A percentile compares a stretch with the other conserved stretches of the same genome.
phyloP scores from a whole-genome alignment of 2,113 vertebrate species.

The Ardeotis arabs region DNA sequence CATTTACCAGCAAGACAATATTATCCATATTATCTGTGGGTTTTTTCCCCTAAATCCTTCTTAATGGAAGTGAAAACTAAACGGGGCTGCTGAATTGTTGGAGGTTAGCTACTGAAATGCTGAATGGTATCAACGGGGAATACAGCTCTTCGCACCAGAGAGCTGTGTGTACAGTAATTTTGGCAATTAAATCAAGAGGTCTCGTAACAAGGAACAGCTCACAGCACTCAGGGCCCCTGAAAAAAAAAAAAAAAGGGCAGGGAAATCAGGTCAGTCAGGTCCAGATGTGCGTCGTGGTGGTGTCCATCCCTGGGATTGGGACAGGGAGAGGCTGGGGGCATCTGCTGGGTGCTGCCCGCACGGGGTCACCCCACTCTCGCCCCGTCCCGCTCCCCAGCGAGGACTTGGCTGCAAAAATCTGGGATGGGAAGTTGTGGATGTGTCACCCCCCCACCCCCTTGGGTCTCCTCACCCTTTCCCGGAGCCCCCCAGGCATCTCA shows the following conservation, averaged over 20 bases:
- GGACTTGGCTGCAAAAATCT: neutral
- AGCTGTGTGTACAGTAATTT: neutral
- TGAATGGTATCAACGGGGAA: neutral
- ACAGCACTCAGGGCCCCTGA: neutral
- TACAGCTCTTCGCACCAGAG: neutral
- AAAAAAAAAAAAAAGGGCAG: neutral
- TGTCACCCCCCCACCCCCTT: too few species aligned
- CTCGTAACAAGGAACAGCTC: neutral
- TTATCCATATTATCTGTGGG: fast-evolving
- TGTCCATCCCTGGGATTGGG: neutral
- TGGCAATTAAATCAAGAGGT: neutral
- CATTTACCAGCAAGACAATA: neutral
- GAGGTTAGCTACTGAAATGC: neutral
- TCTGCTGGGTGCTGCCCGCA: neutral
- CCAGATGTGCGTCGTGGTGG: neutral
- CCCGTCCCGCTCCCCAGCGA: neutral
- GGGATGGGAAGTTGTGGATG: neutral
- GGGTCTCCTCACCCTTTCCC: neutral
- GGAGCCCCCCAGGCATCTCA: neutral
- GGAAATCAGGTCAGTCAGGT: neutral
- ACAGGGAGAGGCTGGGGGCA: neutral
- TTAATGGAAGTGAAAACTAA: neutral
- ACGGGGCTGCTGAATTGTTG: neutral
- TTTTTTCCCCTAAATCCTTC: neutral
- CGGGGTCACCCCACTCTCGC: fast-evolving